Evolutionary conservation across 2,888 invertebrate species (phyloP).

Genomic region (Clusia tigrina): DNA sequence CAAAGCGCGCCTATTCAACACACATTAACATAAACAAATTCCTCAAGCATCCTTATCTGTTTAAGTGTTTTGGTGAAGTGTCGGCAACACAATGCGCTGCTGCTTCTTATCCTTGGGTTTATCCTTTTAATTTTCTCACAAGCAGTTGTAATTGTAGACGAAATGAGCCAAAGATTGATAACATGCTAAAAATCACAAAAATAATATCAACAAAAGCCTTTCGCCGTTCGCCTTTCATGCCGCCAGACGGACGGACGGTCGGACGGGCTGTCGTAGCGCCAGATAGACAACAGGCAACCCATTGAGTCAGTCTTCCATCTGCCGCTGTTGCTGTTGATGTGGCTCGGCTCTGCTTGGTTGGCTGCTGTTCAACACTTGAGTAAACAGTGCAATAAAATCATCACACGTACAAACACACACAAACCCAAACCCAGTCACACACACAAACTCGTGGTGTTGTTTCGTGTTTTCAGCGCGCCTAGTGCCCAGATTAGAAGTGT

Average conservation of each 20-base stretch:
- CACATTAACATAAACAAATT: conserved; percentile 5
- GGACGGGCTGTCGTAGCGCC: too few species aligned
- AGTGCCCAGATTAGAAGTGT: neutral
- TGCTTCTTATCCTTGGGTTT: neutral
- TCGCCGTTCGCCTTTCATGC: too few species aligned
- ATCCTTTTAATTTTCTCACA: conserved; percentile 37
- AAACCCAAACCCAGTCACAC: too few species aligned
- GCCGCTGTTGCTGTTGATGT: neutral
- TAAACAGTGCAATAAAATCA: conserved; percentile 57
- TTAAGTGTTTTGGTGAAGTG: neutral
- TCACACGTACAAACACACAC: too few species aligned
- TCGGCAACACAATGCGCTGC: neutral
- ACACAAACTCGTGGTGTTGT: too few species aligned
- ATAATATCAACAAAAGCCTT: neutral
- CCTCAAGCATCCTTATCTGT: neutral
- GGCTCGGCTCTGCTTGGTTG: neutral
- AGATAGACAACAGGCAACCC: neutral
- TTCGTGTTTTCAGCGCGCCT: too few species aligned
- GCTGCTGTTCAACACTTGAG: conserved; percentile 47
- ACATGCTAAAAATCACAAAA: conserved; percentile 37
- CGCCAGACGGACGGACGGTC: neutral
- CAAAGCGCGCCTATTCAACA: neutral
- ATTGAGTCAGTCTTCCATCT: neutral
- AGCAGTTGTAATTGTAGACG: conserved; percentile 56
- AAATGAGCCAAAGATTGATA: conserved; percentile 55